A percentile compares a stretch with the other conserved stretches of the same genome.
Evolutionary conservation across 2,888 invertebrate genomes (phyloP).

Genomic region (Dione juno): DNA sequence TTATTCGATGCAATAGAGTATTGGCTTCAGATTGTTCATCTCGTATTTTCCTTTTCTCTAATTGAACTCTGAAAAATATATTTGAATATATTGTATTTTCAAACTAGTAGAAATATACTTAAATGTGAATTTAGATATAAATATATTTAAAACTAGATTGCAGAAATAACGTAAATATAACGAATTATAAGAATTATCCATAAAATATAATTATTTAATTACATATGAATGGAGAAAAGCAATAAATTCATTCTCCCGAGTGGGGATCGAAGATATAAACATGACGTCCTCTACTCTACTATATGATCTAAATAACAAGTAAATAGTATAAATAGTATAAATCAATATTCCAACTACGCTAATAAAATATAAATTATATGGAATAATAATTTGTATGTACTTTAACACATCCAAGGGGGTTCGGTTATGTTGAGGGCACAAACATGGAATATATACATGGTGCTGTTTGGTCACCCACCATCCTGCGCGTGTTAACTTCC

Average conservation of each 20-base stretch:
- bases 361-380: not conserved
- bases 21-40: constrained; percentile 45
- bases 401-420: constrained; percentile 68
- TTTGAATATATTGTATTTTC: no score
- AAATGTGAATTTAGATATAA: not conserved
- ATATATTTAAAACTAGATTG: not conserved
- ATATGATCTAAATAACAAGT: no score
- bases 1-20: constrained; percentile 49
- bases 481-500: constrained; percentile 71
- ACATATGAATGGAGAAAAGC: no score
- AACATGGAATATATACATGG: constrained; percentile 65
- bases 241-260: no score
- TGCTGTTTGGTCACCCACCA: constrained; percentile 71
- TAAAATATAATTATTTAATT: no score
- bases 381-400: constrained; percentile 49
- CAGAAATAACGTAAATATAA: not conserved
- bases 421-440: constrained; percentile 65
- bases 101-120: no score
- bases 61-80: constrained; percentile 50
- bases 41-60: constrained; percentile 46
- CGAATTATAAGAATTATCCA: not conserved
- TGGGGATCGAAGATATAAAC: no score
- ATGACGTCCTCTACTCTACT: no score
- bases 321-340: not conserved
- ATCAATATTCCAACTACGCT: not conserved